phyloP scores from a whole-genome alignment of 2,797 vertebrate genomes.

The Ataeniobius toweri region DNA sequence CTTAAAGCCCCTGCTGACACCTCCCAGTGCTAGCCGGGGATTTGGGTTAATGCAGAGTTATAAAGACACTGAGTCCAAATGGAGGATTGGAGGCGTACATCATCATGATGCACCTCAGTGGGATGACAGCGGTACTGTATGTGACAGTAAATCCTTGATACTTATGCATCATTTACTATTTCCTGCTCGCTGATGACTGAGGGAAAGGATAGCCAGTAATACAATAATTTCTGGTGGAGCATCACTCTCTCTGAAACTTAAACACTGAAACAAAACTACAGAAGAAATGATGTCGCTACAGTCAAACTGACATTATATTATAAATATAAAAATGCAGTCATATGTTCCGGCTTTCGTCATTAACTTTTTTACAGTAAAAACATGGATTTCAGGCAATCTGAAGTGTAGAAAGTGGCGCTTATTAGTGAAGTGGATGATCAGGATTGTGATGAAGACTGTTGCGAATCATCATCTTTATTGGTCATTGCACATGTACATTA shows the following conservation, averaged over 20 bases:
- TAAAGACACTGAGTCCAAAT: conserved; percentile 64
- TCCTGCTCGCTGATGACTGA: conserved; percentile 44
- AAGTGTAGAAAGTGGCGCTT: background rate
- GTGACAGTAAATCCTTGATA: conserved; percentile 73
- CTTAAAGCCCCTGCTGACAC: conserved; percentile 48
- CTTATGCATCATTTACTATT: conserved; percentile 73
- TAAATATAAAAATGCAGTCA: no score
- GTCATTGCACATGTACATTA: no score
- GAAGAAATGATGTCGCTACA: background rate
- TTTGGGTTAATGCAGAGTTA: conserved; percentile 75
- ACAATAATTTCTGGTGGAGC: conserved; percentile 48
- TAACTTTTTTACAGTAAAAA: background rate
- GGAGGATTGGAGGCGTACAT: conserved; percentile 64
- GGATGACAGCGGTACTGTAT: conserved; percentile 63
- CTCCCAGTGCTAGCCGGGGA: conserved; percentile 59
- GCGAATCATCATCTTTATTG: no score
- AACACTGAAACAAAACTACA: conserved; percentile 20
- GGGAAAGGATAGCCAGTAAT: conserved; percentile 43
- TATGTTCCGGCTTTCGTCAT: background rate
- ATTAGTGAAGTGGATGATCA: conserved; percentile 14
- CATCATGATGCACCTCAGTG: conserved; percentile 60
- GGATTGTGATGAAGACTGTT: background rate
- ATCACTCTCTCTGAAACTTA: conserved; percentile 53
- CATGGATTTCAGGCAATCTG: background rate
- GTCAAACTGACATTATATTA: no score